Base-by-base conservation (phyloP, 2,113 vertebrate genomes). In the Tragelaphus scriptus region DNA sequence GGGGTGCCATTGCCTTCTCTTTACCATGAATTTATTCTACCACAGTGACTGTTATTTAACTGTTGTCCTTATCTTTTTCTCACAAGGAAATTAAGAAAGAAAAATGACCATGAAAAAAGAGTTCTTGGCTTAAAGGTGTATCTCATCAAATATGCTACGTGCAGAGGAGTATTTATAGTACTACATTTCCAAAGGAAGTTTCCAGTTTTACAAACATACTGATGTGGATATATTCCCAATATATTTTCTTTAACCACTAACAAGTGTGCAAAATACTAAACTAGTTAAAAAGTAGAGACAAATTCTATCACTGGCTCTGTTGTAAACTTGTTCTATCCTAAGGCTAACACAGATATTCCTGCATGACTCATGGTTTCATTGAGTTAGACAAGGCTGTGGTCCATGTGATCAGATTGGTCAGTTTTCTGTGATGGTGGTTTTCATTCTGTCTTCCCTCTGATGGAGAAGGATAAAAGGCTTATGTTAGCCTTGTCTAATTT, bases 61-160 rank as follows among this genome's bases (percentile, higher is more conserved):
- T 56, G 96, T 94, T 84, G 44, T 59, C 49, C 55, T 28, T 23
- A 86, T 92, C 75, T 49, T 63, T 95, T 94, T 61, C 81, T 87
- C 44, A 40, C 77, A 94, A 77, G 26, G 61, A 97, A 97, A 96
- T 7, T 61, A 59, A 96, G 44, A 97, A 88, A 82, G 55, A 88
- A 95, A 79, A 96, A 95, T 79, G 75, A 82, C 87, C 10, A 79
- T 47, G 47, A 79, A 89, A 65, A 87, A 84, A 75, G 23, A 49
- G 9, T 55, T 84, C 47, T 68, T 79, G 32, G 26, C 65, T 53
- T 77, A 59, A 95, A 91, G 15, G 16, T 91, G 23, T 55, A 61
- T 63, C 88, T 93, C 25, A 85, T 53, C 80, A 85, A 79, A 84
- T 71, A 7, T 40, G 17, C 44, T 79, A 16, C 28, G 7, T 86